Evolutionary conservation across 2,797 vertebrate species (phyloP).

Genomic region (Erethizon dorsatum): DNA sequence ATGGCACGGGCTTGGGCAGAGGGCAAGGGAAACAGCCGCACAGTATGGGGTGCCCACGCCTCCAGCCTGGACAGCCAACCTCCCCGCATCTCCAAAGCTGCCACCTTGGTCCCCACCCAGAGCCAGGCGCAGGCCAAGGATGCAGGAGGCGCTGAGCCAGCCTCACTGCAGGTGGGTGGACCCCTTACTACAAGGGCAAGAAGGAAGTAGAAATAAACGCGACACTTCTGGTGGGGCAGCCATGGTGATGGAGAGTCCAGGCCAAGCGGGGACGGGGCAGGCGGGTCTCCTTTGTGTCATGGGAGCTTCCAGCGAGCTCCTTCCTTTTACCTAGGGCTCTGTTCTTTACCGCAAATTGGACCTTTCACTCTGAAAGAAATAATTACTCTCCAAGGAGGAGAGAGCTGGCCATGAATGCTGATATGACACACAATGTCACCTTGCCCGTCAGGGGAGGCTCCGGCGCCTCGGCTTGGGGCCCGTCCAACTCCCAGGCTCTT

Average conservation of each 20-base stretch:
- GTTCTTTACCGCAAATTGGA: slow-evolving; percentile 96
- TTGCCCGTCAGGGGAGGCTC: slow-evolving; percentile 92
- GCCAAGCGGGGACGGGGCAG: neutral
- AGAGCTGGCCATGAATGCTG: slow-evolving; percentile 94
- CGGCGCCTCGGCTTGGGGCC: slow-evolving; percentile 83
- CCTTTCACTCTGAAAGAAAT: slow-evolving; percentile 95
- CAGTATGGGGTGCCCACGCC: fast-evolving
- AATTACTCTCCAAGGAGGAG: slow-evolving; percentile 95
- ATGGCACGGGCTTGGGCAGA: fast-evolving
- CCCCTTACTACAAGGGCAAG: neutral
- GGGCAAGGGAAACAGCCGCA: fast-evolving
- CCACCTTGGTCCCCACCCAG: neutral
- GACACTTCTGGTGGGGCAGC: neutral
- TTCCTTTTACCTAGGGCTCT: slow-evolving; percentile 92
- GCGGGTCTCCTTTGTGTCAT: slow-evolving; percentile 64
- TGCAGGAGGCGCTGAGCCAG: fast-evolving
- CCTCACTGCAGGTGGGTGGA: neutral
- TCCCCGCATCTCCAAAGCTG: fast-evolving
- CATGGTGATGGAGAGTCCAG: neutral
- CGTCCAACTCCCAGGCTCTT: slow-evolving; percentile 82
- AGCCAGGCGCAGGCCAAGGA: fast-evolving
- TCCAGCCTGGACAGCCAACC: neutral
- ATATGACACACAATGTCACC: slow-evolving; percentile 97
- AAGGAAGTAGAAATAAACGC: slow-evolving; percentile 11
- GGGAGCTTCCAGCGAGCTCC: slow-evolving; percentile 71